These are phyloP conservation scores for Lasioglossum marginatum DNA, from an alignment of 2,888 invertebrate genomes.

Conservation along the genomic window DNA sequence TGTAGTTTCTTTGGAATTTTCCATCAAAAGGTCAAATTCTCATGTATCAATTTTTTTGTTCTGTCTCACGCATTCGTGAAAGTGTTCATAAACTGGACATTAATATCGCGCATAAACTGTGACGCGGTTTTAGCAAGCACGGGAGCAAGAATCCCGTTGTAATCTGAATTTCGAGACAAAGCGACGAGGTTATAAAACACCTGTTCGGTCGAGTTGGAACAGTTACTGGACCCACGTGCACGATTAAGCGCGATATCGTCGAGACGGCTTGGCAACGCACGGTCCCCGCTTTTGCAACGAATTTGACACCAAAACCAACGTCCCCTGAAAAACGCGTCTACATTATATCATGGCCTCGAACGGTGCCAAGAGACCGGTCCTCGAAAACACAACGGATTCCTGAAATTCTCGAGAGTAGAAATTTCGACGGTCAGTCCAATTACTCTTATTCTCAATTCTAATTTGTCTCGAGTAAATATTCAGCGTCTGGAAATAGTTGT, in stretches of 20 bases:
- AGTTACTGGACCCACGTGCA: constrained; percentile 16
- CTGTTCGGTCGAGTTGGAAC: constrained; percentile 36
- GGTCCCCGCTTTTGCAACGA: constrained; percentile 39
- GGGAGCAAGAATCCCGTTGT: not conserved
- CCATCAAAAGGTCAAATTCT: no score
- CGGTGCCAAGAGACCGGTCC: constrained; percentile 32
- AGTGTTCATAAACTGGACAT: not conserved
- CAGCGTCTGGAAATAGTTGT: no score
- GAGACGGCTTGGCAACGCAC: constrained; percentile 38
- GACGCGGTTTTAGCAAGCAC: not conserved
- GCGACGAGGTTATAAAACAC: constrained; percentile 32
- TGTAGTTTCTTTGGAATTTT: no score
- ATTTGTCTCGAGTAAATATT: not conserved
- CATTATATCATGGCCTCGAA: constrained; percentile 29
- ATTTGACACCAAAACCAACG: constrained; percentile 62
- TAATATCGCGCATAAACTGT: not conserved
- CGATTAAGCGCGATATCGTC: constrained; percentile 44
- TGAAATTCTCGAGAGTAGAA: constrained; percentile 3
- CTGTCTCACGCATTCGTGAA: not conserved
- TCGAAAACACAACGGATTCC: constrained; percentile 17
- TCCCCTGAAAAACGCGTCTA: constrained; percentile 41
- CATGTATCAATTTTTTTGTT: no score
- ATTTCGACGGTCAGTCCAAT: not conserved
- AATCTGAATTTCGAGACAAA: constrained; percentile 9
- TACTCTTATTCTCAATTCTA: not conserved